These are phyloP conservation scores for Leptinotarsa defecta DNA, from an alignment of 1,140 invertebrate species.

Conservation along the genomic window DNA sequence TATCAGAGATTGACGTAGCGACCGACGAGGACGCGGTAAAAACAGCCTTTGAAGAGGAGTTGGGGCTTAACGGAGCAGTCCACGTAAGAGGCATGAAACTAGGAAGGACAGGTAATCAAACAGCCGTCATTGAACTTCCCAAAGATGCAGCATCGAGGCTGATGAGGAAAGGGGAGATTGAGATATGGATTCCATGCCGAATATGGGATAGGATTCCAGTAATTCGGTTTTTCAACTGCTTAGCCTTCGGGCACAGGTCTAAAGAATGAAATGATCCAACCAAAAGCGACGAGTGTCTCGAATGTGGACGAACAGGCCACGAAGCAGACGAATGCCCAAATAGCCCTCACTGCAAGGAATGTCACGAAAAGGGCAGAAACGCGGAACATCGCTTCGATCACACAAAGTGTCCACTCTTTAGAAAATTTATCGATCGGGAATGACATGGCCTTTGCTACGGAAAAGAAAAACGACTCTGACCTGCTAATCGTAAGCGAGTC, in stretches of 20 bases:
- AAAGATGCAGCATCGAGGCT: too few relatives aligned
- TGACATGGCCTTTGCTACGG: background rate
- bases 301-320: background rate
- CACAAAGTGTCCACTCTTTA: too few relatives aligned
- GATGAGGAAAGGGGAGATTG: background rate
- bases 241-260: background rate
- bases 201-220: background rate
- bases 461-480: slow-evolving; percentile 21
- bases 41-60: too few relatives aligned
- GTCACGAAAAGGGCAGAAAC: background rate
- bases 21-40: too few relatives aligned
- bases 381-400: too few relatives aligned
- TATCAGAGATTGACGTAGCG: too few relatives aligned
- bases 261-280: background rate
- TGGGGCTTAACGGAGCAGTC: too few relatives aligned
- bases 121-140: too few relatives aligned
- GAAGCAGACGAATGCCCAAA: background rate
- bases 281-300: background rate
- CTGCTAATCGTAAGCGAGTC: slow-evolving; percentile 14
- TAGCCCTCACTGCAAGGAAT: too few relatives aligned
- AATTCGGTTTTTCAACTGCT: background rate
- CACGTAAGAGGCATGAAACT: too few relatives aligned
- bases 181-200: background rate
- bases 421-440: too few relatives aligned
- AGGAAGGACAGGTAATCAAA: too few relatives aligned